Percentiles rank a stretch among this genome's conserved stretches.
These are phyloP conservation scores for Atta texana DNA, from an alignment of 1,140 invertebrate genomes.

Conservation along the genomic window DNA sequence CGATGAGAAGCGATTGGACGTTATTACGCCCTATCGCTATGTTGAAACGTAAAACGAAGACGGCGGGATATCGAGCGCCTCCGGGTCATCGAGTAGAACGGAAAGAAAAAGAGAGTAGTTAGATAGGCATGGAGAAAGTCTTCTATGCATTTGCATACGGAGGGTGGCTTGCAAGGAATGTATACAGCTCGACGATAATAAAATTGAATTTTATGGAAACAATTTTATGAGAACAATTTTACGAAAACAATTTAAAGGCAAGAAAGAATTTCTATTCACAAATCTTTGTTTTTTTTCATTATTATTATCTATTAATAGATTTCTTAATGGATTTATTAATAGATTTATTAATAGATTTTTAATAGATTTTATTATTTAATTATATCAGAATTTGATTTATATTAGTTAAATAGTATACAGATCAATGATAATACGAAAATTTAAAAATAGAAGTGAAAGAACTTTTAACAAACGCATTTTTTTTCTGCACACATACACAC, in stretches of 20 bases:
- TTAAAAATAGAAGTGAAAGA: background rate
- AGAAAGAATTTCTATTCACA: background rate
- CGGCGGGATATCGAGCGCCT: conserved; percentile 48
- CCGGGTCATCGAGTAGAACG: conserved; percentile 46
- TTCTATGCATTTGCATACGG: conserved; percentile 36
- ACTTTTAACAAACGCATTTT: background rate
- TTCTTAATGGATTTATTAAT: too few relatives aligned
- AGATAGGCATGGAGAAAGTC: conserved; percentile 41
- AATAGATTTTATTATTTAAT: background rate
- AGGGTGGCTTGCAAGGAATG: conserved; percentile 14
- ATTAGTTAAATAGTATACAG: background rate
- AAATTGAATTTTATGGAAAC: conserved; percentile 48
- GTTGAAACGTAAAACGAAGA: conserved; percentile 58
- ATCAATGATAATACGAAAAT: conserved; percentile 15
- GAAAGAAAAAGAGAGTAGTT: conserved; percentile 37
- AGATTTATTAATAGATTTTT: too few relatives aligned
- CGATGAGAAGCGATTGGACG: conserved; percentile 62
- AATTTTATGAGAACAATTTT: conserved; percentile 2
- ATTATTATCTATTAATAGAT: background rate
- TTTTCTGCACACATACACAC: background rate
- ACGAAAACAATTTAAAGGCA: background rate
- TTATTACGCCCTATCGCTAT: conserved; percentile 57
- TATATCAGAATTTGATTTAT: background rate
- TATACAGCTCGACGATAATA: background rate
- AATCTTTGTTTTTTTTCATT: background rate